phyloP scores from a whole-genome alignment of 2,888 invertebrate species.

The Laothoe populi region DNA sequence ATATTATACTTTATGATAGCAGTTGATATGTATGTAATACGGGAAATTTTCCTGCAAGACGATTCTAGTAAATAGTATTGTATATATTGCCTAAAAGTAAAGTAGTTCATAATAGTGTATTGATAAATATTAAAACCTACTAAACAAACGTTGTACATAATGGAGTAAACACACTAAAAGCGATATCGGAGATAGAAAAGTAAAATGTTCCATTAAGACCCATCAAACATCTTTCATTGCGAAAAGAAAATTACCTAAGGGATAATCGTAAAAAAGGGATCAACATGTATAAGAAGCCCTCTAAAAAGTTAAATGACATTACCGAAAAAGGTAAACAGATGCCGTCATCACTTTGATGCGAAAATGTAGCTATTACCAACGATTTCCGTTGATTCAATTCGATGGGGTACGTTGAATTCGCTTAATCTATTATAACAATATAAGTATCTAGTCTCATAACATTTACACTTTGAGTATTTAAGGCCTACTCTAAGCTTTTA shows the following conservation, averaged over 20 bases:
- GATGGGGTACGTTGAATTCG: background rate
- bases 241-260: constrained; percentile 22
- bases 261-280: constrained; percentile 27
- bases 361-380: background rate
- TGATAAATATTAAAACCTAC: background rate
- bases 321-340: constrained; percentile 21
- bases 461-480: no score
- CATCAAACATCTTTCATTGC: constrained; percentile 23
- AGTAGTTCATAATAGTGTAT: no score
- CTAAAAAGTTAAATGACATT: constrained; percentile 29
- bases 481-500: no score
- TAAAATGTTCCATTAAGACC: constrained; percentile 19
- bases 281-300: constrained; percentile 18
- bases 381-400: constrained; percentile 10
- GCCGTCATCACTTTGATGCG: constrained; percentile 8
- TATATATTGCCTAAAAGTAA: no score
- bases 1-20: no score
- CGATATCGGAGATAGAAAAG: constrained; percentile 6
- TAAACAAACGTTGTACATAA: background rate
- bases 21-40: no score
- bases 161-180: constrained; percentile 1
- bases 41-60: no score
- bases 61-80: no score
- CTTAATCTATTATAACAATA: no score
- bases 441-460: no score